These are phyloP conservation scores for Ptychobarbus kaznakovi DNA, from an alignment of 2,797 vertebrate species.

Conservation along the genomic window DNA sequence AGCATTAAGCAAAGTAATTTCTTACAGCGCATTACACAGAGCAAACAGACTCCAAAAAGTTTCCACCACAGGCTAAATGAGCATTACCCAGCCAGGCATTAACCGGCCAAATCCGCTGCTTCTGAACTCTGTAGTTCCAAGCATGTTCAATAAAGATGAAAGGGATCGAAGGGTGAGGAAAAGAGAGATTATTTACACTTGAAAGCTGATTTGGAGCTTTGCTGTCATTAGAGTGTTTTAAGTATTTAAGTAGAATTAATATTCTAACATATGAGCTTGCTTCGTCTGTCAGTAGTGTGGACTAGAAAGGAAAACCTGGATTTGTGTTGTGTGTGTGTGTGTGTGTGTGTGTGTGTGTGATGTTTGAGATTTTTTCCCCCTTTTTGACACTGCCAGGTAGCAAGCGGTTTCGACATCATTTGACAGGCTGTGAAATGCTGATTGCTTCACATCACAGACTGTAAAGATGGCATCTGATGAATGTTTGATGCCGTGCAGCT, in stretches of 20 bases:
- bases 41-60: slow-evolving; percentile 46
- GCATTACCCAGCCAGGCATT: slow-evolving; percentile 62
- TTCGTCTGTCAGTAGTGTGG: slow-evolving; percentile 74
- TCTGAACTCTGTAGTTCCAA: slow-evolving; percentile 72
- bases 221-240: slow-evolving; percentile 79
- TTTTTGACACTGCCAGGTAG: slow-evolving; percentile 82
- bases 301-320: slow-evolving; percentile 72
- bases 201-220: slow-evolving; percentile 79
- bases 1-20: slow-evolving; percentile 40
- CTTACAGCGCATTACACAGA: slow-evolving; percentile 39
- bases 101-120: slow-evolving; percentile 22
- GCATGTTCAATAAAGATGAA: slow-evolving; percentile 61
- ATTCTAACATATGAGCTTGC: slow-evolving; percentile 77
- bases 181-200: slow-evolving; percentile 77
- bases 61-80: slow-evolving; percentile 62
- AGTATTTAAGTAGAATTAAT: slow-evolving; percentile 84
- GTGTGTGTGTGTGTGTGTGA: slow-evolving; percentile 12
- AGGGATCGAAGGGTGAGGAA: slow-evolving; percentile 53
- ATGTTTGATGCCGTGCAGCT: slow-evolving; percentile 83
- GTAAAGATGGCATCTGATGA: slow-evolving; percentile 85
- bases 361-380: slow-evolving; percentile 61
- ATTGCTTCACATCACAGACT: slow-evolving; percentile 85
- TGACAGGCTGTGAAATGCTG: slow-evolving; percentile 86
- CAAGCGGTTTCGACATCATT: slow-evolving; percentile 78
- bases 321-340: slow-evolving; percentile 60